phyloP scores from a whole-genome alignment of 2,797 vertebrate species.

The Alca torda region DNA sequence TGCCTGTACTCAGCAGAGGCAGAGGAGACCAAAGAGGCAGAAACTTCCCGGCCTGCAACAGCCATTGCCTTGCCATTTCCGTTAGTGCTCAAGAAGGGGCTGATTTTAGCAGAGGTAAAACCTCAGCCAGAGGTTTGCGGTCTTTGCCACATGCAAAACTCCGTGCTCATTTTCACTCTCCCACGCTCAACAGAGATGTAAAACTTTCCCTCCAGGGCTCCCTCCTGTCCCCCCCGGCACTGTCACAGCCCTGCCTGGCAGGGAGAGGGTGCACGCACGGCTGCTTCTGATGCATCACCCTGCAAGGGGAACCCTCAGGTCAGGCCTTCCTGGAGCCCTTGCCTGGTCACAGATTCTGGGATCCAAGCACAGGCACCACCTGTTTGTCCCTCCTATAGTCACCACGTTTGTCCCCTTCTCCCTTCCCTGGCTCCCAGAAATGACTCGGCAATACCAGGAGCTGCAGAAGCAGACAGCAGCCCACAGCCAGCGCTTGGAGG shows the following conservation, averaged over 20 bases:
- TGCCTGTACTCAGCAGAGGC: neutral
- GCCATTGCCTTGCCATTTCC: neutral
- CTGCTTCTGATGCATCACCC: neutral
- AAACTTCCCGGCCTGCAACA: neutral
- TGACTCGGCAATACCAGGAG: conserved; percentile 70
- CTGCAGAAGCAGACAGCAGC: conserved; percentile 71
- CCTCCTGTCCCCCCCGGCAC: neutral
- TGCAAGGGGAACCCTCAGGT: neutral
- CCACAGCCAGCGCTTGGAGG: conserved; percentile 69
- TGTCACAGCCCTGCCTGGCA: neutral
- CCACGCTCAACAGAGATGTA: neutral
- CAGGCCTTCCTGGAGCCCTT: neutral
- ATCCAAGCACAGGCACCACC: neutral
- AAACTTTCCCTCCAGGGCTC: neutral
- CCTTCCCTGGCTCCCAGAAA: conserved; percentile 58
- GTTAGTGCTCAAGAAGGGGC: neutral
- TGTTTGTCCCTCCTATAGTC: neutral
- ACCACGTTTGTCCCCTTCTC: fast-evolving
- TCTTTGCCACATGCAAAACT: conserved; percentile 47
- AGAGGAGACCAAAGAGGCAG: neutral
- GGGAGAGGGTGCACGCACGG: fast-evolving
- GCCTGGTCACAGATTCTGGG: neutral
- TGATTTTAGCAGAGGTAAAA: neutral
- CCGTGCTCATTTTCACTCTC: neutral
- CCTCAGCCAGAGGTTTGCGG: conserved; percentile 33